These are phyloP conservation scores for Batillaria attramentaria DNA, from an alignment of 1,140 invertebrate genomes.

Conservation along the genomic window DNA sequence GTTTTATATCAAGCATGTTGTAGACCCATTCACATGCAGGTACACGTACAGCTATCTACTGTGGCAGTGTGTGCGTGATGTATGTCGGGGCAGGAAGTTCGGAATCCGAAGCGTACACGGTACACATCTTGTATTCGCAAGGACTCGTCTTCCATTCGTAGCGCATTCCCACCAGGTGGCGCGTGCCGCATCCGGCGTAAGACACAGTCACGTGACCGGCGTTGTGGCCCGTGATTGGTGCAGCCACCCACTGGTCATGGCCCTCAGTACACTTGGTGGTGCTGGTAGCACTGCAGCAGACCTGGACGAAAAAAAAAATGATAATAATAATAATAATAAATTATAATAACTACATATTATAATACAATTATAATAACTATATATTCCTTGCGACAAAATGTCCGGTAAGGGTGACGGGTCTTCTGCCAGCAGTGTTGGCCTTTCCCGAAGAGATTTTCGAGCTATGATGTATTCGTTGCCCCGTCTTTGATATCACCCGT, in stretches of 20 bases:
- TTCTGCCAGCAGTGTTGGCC: too few relatives aligned
- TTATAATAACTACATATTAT: too few relatives aligned
- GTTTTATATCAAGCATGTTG: neutral
- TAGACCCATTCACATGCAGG: neutral
- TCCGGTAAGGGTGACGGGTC: too few relatives aligned
- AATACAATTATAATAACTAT: too few relatives aligned
- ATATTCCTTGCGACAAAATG: too few relatives aligned
- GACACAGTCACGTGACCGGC: conserved; percentile 36
- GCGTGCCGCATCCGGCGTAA: conserved; percentile 15
- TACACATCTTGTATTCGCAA: conserved; percentile 43
- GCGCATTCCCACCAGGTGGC: conserved; percentile 36
- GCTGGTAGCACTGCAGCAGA: conserved; percentile 45
- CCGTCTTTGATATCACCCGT: too few relatives aligned
- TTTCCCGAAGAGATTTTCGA: too few relatives aligned
- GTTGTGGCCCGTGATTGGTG: conserved; percentile 34
- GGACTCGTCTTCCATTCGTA: conserved; percentile 49
- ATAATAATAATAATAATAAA: too few relatives aligned
- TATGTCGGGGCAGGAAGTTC: conserved; percentile 45
- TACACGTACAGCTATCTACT: neutral
- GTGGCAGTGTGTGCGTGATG: neutral
- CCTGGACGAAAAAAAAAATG: conserved; percentile 26
- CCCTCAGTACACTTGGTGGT: conserved; percentile 2
- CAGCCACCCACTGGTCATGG: conserved; percentile 37
- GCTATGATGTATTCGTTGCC: too few relatives aligned
- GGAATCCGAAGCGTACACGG: conserved; percentile 38